A percentile compares a stretch with the other conserved stretches of the same genome.
These are phyloP conservation scores for Ornithorhynchus anatinus DNA, from an alignment of 2,113 vertebrate species.

Conservation along the genomic window DNA sequence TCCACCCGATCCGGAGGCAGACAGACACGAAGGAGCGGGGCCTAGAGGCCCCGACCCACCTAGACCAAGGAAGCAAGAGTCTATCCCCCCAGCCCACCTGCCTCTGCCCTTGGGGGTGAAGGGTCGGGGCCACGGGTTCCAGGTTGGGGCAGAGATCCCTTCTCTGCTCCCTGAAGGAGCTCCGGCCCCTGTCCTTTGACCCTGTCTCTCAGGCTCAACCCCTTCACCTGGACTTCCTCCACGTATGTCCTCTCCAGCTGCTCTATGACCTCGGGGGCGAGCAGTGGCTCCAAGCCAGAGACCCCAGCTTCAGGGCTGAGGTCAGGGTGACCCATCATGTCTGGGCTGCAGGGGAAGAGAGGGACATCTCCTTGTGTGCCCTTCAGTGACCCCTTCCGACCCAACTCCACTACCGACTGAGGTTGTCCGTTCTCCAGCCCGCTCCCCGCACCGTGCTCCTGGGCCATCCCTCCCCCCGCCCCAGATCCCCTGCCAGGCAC, in stretches of 20 bases:
- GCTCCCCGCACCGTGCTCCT: background rate
- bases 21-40: background rate
- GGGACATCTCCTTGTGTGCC: background rate
- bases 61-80: too few relatives aligned
- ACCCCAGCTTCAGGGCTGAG: conserved; percentile 81
- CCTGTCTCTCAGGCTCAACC: rapidly evolving
- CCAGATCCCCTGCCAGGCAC: background rate
- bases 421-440: background rate
- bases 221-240: conserved; percentile 82
- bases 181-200: background rate
- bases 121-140: background rate
- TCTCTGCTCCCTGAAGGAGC: too few relatives aligned
- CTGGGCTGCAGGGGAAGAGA: conserved; percentile 69
- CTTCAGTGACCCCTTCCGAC: background rate
- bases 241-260: conserved; percentile 88
- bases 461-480: background rate
- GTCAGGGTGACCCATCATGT: conserved; percentile 90
- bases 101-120: too few relatives aligned
- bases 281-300: conserved; percentile 80
- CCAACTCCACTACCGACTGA: background rate
- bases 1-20: background rate
- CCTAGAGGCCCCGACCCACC: background rate
- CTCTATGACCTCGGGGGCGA: conserved; percentile 83
- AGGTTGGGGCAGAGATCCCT: too few relatives aligned
- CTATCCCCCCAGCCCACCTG: too few relatives aligned